Evolutionary conservation across 2,888 invertebrate species (phyloP).

Genomic region (Cheilosia variabilis): DNA sequence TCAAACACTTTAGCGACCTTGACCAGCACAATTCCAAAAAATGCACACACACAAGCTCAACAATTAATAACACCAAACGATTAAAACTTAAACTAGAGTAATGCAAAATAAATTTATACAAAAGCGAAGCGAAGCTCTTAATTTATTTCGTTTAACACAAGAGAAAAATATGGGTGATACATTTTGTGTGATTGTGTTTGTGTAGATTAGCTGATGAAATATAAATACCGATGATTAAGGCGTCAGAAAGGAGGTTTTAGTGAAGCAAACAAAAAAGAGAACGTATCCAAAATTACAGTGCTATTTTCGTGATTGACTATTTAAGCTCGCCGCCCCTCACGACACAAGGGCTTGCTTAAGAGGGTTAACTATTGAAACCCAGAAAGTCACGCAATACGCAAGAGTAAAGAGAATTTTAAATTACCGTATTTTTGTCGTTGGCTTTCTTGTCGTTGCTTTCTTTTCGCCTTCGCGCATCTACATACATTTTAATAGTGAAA

Average conservation of each 20-base stretch:
- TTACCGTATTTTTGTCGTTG: constrained; percentile 28
- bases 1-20: constrained; percentile 46
- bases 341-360: constrained; percentile 5
- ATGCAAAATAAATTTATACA: constrained; percentile 1
- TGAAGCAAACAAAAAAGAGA: not conserved
- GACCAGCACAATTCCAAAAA: constrained; percentile 57
- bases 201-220: constrained; percentile 41
- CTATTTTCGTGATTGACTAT: constrained; percentile 44
- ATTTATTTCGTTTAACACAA: constrained; percentile 17
- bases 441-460: not conserved
- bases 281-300: constrained; percentile 27
- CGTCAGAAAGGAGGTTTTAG: constrained; percentile 1
- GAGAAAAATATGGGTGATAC: not conserved
- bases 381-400: constrained; percentile 25
- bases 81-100: constrained; percentile 30
- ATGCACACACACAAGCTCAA: not conserved
- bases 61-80: constrained; percentile 5
- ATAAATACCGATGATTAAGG: constrained; percentile 28
- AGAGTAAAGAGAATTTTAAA: not conserved
- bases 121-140: constrained; percentile 32
- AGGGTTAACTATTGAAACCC: constrained; percentile 29
- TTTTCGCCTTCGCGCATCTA: not conserved
- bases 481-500: constrained; percentile 20
- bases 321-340: not conserved
- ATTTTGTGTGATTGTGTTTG: constrained; percentile 1